Evolutionary conservation across 2,888 invertebrate genomes (phyloP).

Genomic region (Poecilobothrus nobilitatus): DNA sequence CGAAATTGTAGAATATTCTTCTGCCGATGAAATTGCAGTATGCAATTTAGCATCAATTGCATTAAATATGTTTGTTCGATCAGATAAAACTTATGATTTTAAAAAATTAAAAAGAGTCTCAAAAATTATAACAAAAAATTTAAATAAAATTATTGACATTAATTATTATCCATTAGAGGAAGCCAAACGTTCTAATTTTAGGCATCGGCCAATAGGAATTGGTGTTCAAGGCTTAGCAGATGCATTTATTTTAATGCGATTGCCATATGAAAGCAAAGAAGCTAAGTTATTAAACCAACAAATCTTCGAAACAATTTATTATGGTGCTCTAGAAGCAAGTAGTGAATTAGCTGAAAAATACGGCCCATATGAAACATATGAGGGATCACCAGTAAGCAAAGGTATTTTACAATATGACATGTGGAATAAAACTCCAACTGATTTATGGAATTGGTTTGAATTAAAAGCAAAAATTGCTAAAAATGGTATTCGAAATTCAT

Average conservation of each 20-base stretch:
- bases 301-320: slow-evolving; percentile 94
- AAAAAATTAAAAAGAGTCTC: slow-evolving; percentile 69
- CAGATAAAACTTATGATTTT: slow-evolving; percentile 58
- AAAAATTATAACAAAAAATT: slow-evolving; percentile 74
- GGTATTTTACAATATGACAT: slow-evolving; percentile 91
- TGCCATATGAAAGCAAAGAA: slow-evolving; percentile 77
- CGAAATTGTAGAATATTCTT: slow-evolving; percentile 86
- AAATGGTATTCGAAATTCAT: slow-evolving; percentile 81
- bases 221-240: slow-evolving; percentile 94
- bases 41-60: slow-evolving; percentile 93
- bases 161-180: slow-evolving; percentile 88
- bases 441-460: slow-evolving; percentile 77
- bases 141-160: slow-evolving; percentile 89
- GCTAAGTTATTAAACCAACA: slow-evolving; percentile 76
- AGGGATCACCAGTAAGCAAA: slow-evolving; percentile 82
- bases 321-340: slow-evolving; percentile 82
- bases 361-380: slow-evolving; percentile 80
- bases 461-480: slow-evolving; percentile 73
- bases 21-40: slow-evolving; percentile 81
- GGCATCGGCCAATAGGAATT: slow-evolving; percentile 72
- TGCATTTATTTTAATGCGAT: slow-evolving; percentile 80
- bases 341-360: slow-evolving; percentile 75
- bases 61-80: slow-evolving; percentile 76
- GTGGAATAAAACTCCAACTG: slow-evolving; percentile 79
- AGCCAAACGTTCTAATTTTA: slow-evolving; percentile 70